Percentiles rank a stretch among this genome's conserved stretches.
Conservation (phyloP, 2,113 vertebrate genomes). For the Falcunculus frontatus region DNA sequence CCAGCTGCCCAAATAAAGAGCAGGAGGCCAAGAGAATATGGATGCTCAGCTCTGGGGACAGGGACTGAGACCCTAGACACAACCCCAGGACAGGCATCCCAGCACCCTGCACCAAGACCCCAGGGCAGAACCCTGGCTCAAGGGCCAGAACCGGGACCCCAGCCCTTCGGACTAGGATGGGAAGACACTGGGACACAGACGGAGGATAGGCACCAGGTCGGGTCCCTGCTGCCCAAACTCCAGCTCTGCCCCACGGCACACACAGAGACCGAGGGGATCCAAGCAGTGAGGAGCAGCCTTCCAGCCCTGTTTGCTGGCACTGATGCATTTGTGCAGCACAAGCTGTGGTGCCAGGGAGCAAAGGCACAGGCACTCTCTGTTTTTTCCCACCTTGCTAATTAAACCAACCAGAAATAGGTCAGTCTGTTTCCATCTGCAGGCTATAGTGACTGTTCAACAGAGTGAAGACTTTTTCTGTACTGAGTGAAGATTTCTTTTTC, state of each 20-base stretch:
- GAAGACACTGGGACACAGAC: not conserved
- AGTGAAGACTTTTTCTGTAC: not conserved
- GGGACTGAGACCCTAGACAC: not conserved
- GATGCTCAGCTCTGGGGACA: no score
- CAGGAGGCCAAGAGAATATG: no score
- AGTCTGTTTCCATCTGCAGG: not conserved
- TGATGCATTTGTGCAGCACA: not conserved
- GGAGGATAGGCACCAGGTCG: accelerated
- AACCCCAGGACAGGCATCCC: not conserved
- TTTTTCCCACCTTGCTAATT: slow-evolving; percentile 20
- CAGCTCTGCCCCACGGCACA: accelerated
- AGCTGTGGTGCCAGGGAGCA: not conserved
- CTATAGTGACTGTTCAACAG: not conserved
- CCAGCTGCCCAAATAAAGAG: not conserved
- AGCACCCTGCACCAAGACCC: accelerated
- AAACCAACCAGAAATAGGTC: slow-evolving; percentile 13
- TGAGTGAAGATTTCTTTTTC: not conserved
- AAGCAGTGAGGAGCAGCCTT: not conserved
- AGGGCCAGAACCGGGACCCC: not conserved
- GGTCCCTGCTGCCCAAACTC: not conserved
- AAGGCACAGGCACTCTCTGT: not conserved
- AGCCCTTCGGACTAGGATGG: not conserved
- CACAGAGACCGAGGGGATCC: not conserved
- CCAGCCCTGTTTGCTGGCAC: not conserved
- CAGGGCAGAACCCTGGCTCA: not conserved